Evolutionary conservation across 2,113 vertebrate genomes (phyloP).

Genomic region (Chelonoidis abingdonii): DNA sequence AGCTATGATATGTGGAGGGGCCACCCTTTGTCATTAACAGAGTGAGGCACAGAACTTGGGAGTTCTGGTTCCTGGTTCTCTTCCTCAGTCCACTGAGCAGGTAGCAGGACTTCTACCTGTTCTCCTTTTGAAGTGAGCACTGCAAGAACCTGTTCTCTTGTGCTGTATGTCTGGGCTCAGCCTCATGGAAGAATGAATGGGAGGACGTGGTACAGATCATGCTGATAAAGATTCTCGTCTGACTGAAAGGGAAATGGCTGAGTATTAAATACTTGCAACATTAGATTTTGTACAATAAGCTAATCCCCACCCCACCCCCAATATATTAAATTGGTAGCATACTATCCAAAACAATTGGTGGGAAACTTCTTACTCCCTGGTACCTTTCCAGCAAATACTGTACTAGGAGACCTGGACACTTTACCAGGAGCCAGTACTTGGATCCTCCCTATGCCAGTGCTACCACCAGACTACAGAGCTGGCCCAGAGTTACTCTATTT

Average conservation of each 20-base stretch:
- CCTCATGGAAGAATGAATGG: not conserved
- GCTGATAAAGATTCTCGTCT: not conserved
- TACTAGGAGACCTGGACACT: fast-evolving
- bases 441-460: not conserved
- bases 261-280: not conserved
- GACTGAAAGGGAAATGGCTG: not conserved
- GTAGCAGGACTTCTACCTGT: not conserved
- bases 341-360: not conserved
- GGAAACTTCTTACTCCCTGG: not conserved
- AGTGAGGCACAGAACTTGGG: fast-evolving
- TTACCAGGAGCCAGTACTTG: not conserved
- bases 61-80: not conserved
- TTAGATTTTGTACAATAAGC: fast-evolving
- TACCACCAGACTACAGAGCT: fast-evolving
- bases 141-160: not conserved
- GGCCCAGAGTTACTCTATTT: not conserved
- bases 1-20: fast-evolving
- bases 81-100: not conserved
- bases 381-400: not conserved
- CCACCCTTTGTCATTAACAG: fast-evolving
- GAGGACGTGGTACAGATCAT: not conserved
- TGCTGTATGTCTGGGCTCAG: not conserved
- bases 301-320: not conserved
- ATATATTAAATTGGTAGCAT: not conserved
- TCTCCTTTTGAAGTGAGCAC: not conserved